Evolutionary conservation across 2,113 vertebrate genomes (phyloP).

Genomic region (Nycticryphes semicollaris): DNA sequence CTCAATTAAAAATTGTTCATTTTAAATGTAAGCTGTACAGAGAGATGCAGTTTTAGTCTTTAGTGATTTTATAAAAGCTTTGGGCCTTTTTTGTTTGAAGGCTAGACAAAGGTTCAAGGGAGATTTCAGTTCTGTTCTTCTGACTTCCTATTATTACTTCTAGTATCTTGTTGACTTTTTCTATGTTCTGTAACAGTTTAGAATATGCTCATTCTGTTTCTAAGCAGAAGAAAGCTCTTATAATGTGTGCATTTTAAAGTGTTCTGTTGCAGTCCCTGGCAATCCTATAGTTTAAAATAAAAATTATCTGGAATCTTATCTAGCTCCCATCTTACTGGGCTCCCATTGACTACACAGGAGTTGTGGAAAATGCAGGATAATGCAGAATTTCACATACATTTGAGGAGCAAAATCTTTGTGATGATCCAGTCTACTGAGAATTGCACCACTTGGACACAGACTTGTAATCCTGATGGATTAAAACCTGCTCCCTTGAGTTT

Average conservation of each 20-base stretch:
- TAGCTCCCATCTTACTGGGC: not conserved
- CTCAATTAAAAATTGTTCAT: not conserved
- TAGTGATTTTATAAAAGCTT: not conserved
- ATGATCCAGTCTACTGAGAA: not conserved
- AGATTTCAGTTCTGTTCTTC: not conserved
- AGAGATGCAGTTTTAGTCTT: not conserved
- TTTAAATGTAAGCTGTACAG: not conserved
- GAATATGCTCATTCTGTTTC: not conserved
- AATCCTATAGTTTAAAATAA: not conserved
- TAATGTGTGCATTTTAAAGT: not conserved
- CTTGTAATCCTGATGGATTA: not conserved
- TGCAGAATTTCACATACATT: not conserved
- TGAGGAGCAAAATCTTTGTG: not conserved
- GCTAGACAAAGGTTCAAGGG: not conserved
- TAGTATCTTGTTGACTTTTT: not conserved
- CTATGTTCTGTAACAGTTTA: not conserved
- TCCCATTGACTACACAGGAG: not conserved
- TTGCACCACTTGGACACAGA: not conserved
- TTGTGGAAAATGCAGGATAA: not conserved
- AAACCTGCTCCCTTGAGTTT: not conserved
- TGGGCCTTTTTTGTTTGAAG: not conserved
- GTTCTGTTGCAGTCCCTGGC: not conserved
- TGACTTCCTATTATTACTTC: not conserved
- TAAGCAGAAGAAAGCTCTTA: not conserved
- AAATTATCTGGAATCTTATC: not conserved